A percentile compares a stretch with the other conserved stretches of the same genome.
Evolutionary conservation across 2,797 vertebrate species (phyloP).

Genomic region (Erethizon dorsatum): DNA sequence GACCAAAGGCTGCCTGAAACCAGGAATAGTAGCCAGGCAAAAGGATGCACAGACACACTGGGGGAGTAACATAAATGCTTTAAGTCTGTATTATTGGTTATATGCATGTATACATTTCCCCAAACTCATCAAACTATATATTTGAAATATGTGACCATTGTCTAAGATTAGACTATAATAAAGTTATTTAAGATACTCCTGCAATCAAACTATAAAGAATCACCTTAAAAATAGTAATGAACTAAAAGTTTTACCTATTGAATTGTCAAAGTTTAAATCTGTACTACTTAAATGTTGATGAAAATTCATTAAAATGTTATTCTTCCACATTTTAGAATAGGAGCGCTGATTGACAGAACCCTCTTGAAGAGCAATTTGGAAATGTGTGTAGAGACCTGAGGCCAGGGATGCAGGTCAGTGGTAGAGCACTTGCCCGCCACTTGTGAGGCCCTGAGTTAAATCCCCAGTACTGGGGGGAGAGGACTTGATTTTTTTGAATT

Average conservation of each 20-base stretch:
- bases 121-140: neutral
- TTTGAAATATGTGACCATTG: neutral
- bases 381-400: neutral
- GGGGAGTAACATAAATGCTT: neutral
- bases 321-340: neutral
- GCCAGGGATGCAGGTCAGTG: neutral
- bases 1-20: neutral
- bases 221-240: conserved; percentile 17
- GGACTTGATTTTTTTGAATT: neutral
- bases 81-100: neutral
- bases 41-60: neutral
- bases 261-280: conserved; percentile 26
- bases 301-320: neutral
- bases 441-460: neutral
- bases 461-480: neutral
- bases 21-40: neutral
- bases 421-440: neutral
- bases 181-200: neutral
- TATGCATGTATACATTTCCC: neutral
- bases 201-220: conserved; percentile 20
- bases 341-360: neutral
- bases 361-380: conserved; percentile 2
- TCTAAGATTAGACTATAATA: conserved; percentile 27
- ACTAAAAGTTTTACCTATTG: neutral
- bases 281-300: neutral